Evolutionary conservation across 2,113 vertebrate species (phyloP), one percentile per base, ranked within the genome.

Genomic region (Clarias gariepinus): DNA sequence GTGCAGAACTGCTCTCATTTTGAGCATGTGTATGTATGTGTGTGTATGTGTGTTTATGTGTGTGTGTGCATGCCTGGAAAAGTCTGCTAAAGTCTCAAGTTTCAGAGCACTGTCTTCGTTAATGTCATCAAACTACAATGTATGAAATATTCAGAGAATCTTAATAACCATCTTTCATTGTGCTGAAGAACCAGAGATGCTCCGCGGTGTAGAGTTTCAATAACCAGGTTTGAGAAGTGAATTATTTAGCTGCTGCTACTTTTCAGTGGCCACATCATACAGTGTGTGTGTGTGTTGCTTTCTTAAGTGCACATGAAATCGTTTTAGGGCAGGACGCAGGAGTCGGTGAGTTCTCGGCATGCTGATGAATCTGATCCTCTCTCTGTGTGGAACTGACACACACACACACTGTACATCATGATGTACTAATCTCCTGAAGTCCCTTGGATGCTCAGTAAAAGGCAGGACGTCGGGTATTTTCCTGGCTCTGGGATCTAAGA

Each of bases 331-430:
- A 57, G 73, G 55, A 41, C 2, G 71, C 78, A 78, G 77, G 57
- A 18, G 57, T n/a, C 41, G 60, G 47, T 16, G 10, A 81, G 80
- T 89, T 89, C 85, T 77, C 5, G 2, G 66, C 64, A 86, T 85
- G 58, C 84, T 30, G 57, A 74, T 21, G 86, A 88, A 83, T n/a
- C 80, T 66, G 81, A 89, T 86, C 71, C 74, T n/a, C 73, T 66
- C 89, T 83, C 77, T 78, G 53, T 78, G 36, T 47, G 57, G 82
- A 78, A 23, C 71, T 30, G 66, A 63, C 18, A 53, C 0, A 55
- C 4, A 55, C 73, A 52, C 47, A 8, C 6, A 47, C 41, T 41
- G 41, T 13, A n/a, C 73, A 2, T 11, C 36, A 41, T 41, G 41
- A 11, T 3, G 36, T 36, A 3, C 69, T 1, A 1, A 73, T 18